Evolutionary conservation across 1,140 invertebrate species (phyloP), one percentile per base, ranked within the genome.

Genomic region (Drosophila gunungcola): DNA sequence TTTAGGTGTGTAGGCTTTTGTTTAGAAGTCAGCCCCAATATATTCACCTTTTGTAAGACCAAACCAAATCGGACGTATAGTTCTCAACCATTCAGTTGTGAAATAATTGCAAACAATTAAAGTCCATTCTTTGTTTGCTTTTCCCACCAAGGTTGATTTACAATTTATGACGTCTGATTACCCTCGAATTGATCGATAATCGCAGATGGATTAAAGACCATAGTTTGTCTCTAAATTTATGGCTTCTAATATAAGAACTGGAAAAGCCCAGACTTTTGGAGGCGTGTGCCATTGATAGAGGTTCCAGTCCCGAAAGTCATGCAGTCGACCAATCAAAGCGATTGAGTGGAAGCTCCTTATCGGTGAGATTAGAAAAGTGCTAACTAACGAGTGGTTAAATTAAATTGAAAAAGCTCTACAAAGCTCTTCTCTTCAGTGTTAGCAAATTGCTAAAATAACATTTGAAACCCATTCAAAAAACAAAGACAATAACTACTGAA

Each of bases 281-380:
- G 67, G 67, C 67, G 67, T 70, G 67, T 32, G 51, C 67, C 64
- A 70, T 48, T 46, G 41, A 70, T 70, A 56, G 63, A n/a, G 0
- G 0, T 12, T 7, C n/a, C 21, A 51, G 21, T 52, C 32, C 43
- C 5, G 45, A 65, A 34, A 52, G 45, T 65, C 64, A 68, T 53
- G 9, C 60, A 52, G 46, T 34, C 11, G 64, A 27, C 67, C 67
- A 70, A 70, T 70, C 67, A 57, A 56, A 65, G 46, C 36, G 11
- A 34, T 41, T 42, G 32, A 70, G 36, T 49, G 36, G 11, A 39
- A 55, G 4, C 65, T 56, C 12, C 29, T 56, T 70, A 70, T 70
- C 64, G 2, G 0, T 2, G 43, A 49, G 52, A 49, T 70, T 12
- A 48, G 10, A 25, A 7, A 54, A 12, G 6, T 43, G 29, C 41